phyloP scores from a whole-genome alignment of 2,888 invertebrate species.

The Pheosia tremula region DNA sequence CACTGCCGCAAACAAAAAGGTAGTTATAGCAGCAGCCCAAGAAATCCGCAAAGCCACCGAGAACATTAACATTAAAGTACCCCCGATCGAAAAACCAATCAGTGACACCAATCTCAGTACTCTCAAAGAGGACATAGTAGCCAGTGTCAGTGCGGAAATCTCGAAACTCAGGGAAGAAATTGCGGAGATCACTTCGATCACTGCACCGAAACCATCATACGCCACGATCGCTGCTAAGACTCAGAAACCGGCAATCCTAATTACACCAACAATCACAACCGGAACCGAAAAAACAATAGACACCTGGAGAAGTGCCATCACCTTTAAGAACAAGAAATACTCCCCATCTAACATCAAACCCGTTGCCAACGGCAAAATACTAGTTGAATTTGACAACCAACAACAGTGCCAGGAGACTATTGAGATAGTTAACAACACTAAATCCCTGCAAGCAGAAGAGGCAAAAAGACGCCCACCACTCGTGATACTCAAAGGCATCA shows the following conservation, averaged over 20 bases:
- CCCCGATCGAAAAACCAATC: neutral
- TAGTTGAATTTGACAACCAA: neutral
- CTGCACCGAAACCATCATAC: neutral
- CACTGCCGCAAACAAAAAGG: neutral
- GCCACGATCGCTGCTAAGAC: neutral
- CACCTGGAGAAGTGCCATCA: neutral
- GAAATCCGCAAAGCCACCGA: neutral
- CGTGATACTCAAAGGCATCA: too few relatives aligned
- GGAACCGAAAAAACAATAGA: neutral
- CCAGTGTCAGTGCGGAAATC: neutral
- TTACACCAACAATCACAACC: neutral
- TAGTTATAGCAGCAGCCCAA: neutral
- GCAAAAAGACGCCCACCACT: too few relatives aligned
- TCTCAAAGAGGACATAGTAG: neutral
- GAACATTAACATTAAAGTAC: neutral
- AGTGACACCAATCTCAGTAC: neutral
- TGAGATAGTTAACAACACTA: neutral
- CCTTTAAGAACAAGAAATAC: neutral
- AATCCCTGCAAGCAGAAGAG: neutral
- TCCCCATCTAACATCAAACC: neutral
- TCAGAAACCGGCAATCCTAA: neutral
- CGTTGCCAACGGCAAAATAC: neutral
- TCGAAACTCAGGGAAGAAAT: neutral
- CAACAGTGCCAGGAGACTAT: neutral
- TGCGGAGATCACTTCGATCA: neutral